Conservation (phyloP, 1,140 invertebrate species). For the Atta cephalotes region DNA sequence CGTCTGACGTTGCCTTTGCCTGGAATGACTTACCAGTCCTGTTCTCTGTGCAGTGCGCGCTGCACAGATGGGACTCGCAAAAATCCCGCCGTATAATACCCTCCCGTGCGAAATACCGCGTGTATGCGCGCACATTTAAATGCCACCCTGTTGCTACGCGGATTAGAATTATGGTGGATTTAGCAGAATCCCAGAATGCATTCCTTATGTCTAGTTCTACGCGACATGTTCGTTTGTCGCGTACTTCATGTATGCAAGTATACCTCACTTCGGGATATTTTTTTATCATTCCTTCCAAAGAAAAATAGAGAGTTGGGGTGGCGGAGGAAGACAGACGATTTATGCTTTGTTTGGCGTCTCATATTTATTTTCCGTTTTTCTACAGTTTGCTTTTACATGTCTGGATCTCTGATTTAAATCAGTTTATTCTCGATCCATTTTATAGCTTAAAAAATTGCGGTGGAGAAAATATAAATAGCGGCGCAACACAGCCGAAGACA, state of each 20-base stretch:
- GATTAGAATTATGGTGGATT: conserved; percentile 47
- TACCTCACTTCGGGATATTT: not conserved
- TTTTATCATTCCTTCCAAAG: not conserved
- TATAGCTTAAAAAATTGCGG: not conserved
- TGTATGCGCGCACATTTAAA: conserved; percentile 15
- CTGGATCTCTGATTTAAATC: not conserved
- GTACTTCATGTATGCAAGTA: not conserved
- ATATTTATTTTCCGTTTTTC: not conserved
- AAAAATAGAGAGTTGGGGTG: not conserved
- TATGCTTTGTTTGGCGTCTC: not conserved
- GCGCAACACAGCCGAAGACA: not conserved
- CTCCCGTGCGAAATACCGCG: not conserved
- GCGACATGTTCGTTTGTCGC: not conserved
- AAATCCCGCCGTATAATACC: conserved; percentile 35
- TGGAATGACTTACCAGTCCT: conserved; percentile 44
- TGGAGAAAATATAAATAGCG: conserved; percentile 6
- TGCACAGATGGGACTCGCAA: conserved; percentile 27
- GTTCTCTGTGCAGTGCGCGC: not conserved
- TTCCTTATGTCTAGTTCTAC: not conserved
- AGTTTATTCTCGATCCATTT: not conserved
- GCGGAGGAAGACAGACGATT: not conserved
- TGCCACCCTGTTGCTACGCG: conserved; percentile 43
- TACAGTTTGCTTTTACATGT: not conserved
- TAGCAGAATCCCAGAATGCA: conserved; percentile 33
- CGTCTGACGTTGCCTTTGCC: conserved; percentile 25